A percentile compares a stretch with the other conserved stretches of the same genome.
These are phyloP conservation scores for Nannospalax galili DNA, from an alignment of 2,113 vertebrate genomes.

Conservation along the genomic window DNA sequence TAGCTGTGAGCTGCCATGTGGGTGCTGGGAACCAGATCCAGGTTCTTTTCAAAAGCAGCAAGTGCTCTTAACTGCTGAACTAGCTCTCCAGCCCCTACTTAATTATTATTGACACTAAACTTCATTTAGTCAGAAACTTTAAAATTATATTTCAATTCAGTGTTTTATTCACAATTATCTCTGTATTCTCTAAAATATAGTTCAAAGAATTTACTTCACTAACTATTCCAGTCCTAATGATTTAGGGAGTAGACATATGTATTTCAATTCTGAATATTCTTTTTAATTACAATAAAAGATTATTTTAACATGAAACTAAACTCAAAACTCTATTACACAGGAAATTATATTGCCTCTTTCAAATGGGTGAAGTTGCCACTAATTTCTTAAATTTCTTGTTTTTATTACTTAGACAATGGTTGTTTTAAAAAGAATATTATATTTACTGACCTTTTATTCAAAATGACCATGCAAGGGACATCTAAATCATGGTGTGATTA, in stretches of 20 bases:
- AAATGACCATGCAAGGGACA: not conserved
- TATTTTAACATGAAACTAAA: slow-evolving; percentile 12
- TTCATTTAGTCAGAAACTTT: not conserved
- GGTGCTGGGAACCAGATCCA: too few relatives aligned
- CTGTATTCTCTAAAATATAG: not conserved
- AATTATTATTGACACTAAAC: not conserved
- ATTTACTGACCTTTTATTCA: not conserved
- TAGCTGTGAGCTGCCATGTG: too few relatives aligned
- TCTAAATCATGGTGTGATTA: not conserved
- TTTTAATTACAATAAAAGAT: not conserved
- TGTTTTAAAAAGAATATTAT: not conserved
- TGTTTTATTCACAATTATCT: not conserved
- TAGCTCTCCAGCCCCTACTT: not conserved
- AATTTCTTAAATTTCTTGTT: not conserved
- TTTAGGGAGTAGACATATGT: not conserved
- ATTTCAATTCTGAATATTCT: not conserved
- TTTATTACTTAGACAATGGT: not conserved
- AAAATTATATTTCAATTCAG: not conserved
- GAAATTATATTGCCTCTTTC: not conserved
- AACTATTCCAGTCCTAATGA: not conserved
- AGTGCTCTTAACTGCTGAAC: not conserved
- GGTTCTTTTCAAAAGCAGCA: not conserved
- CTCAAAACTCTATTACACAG: not conserved
- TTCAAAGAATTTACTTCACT: not conserved
- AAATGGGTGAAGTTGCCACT: not conserved